phyloP scores from a whole-genome alignment of 1,140 invertebrate species.

The Caenorhabditis remanei region DNA sequence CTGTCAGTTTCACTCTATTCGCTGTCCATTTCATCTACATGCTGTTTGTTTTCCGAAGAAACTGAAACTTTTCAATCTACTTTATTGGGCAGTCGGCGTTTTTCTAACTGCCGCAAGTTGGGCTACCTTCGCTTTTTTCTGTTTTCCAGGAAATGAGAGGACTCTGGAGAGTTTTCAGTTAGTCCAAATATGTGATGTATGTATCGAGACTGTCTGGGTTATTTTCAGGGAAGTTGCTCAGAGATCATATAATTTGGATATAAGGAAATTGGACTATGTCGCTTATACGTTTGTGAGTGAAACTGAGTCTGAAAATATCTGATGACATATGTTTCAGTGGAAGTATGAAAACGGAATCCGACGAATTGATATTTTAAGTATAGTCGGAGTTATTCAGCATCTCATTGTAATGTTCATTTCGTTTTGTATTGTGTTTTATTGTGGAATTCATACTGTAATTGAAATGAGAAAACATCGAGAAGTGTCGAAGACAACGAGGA shows the following conservation, averaged over 20 bases:
- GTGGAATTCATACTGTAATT: not conserved
- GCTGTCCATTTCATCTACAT: not conserved
- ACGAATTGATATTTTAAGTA: not conserved
- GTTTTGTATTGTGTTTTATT: not conserved
- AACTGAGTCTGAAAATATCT: not conserved
- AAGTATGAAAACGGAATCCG: not conserved
- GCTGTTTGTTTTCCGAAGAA: not conserved
- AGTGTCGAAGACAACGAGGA: not conserved
- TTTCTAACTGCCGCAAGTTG: not conserved
- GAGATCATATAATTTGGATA: not conserved
- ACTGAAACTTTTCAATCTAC: not conserved
- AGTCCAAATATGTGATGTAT: not conserved
- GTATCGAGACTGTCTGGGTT: not conserved
- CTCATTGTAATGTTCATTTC: not conserved
- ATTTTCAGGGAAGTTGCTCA: not conserved
- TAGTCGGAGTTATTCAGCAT: not conserved
- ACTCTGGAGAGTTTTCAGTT: not conserved
- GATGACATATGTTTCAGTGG: not conserved
- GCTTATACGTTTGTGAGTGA: not conserved
- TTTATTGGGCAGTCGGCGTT: not conserved
- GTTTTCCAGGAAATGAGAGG: not conserved
- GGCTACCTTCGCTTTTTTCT: not conserved
- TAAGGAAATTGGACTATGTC: not conserved
- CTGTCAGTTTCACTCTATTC: not conserved
- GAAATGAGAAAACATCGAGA: slow-evolving; percentile 6